Evolutionary conservation across 2,888 invertebrate genomes (phyloP), one percentile per base, ranked within the genome.

Genomic region (Apocheima hispidaria): DNA sequence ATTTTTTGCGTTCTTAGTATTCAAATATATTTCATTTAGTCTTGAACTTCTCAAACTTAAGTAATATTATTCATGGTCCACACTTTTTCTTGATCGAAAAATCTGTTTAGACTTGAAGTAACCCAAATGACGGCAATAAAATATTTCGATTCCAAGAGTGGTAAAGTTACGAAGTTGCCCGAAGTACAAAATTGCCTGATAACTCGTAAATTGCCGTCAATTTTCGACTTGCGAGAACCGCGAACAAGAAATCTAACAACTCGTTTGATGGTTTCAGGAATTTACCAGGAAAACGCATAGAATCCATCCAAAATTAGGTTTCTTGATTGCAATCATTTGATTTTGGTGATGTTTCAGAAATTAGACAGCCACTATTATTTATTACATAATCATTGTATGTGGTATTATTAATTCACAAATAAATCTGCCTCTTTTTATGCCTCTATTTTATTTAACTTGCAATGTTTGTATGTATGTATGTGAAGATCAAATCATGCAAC

Each of bases 81-180:
- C 30, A 20, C 18, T 20, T n/a, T 35, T 46, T 21, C 12, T 18
- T 38, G 50, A 43, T 53, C 28, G 21, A 33, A 40, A 36, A 35
- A 18, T 41, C 33, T 9, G 16, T 23, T 21, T 16, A 50, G 21
- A 48, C 49, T 66, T 67, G 62, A 63, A 63, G 44, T 16, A 54
- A 30, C 53, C 21, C 46, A 63, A 54, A 54, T 50, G 57, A 58
- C 7, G 30, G 10, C 33, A 26, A 51, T 51, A 60, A 56, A 50
- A 51, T 48, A 56, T 60, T 56, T 40, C 38, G 12, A 56, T 52
- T 55, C 20, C 44, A 20, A 43, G 55, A 23, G 44, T 59, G 57
- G 55, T 58, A 62, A 70, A 72, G 70, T 74, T 66, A 46, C 50
- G 66, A 67, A 66, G 64, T 57, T 48, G 30, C 40, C 10, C 26